Conservation (phyloP, 2,113 vertebrate genomes). For the Oncorhynchus gorbuscha region DNA sequence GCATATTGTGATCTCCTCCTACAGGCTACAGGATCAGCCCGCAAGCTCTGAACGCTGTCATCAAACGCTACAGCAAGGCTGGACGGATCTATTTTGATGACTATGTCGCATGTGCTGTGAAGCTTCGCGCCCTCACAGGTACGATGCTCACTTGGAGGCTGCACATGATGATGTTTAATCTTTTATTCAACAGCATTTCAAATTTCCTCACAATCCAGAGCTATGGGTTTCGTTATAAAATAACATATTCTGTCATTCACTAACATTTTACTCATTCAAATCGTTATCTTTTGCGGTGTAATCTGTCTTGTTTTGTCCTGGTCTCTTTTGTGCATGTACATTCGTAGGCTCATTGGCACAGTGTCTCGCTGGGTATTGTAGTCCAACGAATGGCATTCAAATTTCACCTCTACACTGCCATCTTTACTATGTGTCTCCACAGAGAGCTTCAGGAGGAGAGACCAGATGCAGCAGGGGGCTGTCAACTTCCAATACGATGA, state of each 20-base stretch:
- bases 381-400: no score
- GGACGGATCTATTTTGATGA: constrained; percentile 89
- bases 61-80: constrained; percentile 84
- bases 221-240: no score
- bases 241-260: no score
- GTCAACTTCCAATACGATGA: constrained; percentile 87
- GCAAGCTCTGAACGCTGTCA: constrained; percentile 74
- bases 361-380: no score
- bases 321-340: background rate
- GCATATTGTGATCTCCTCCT: background rate
- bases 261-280: no score
- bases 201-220: no score
- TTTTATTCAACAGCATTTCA: background rate
- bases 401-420: no score
- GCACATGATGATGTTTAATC: background rate
- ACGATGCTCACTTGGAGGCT: background rate
- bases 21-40: constrained; percentile 84
- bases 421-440: no score
- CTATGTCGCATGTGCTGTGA: constrained; percentile 91
- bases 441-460: constrained; percentile 86
- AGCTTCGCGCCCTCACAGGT: constrained; percentile 85
- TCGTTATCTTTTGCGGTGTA: background rate
- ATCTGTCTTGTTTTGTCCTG: no score
- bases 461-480: constrained; percentile 82
- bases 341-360: no score